Conservation (phyloP, 2,797 vertebrate genomes). For the Oryzias sinensis region DNA sequence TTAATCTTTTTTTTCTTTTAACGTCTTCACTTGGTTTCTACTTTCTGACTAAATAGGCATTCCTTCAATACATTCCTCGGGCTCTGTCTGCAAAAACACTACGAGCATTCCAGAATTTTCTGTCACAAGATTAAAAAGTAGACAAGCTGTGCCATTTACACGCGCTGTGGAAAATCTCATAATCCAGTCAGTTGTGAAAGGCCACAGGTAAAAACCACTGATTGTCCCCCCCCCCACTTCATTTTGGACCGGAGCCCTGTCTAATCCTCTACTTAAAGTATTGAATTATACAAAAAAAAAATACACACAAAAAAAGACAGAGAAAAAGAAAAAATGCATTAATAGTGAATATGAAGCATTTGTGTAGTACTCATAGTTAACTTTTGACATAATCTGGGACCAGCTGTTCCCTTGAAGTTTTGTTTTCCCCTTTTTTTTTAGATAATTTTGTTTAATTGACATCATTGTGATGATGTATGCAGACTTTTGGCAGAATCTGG, state of each 20-base stretch:
- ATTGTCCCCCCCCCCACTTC: slow-evolving; percentile 39
- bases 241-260: slow-evolving; percentile 40
- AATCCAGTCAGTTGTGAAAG: slow-evolving; percentile 69
- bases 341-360: slow-evolving; percentile 67
- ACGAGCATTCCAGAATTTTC: slow-evolving; percentile 59
- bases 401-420: slow-evolving; percentile 41
- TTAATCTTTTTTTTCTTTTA: slow-evolving; percentile 24
- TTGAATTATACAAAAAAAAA: slow-evolving; percentile 65
- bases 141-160: slow-evolving; percentile 69
- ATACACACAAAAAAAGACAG: neutral
- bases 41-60: slow-evolving; percentile 48
- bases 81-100: slow-evolving; percentile 33
- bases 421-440: neutral
- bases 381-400: slow-evolving; percentile 66
- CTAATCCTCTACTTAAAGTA: slow-evolving; percentile 56
- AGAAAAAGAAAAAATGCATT: slow-evolving; percentile 28
- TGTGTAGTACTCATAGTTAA: slow-evolving; percentile 75
- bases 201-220: slow-evolving; percentile 57
- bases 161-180: slow-evolving; percentile 68
- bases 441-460: slow-evolving; percentile 5
- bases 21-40: slow-evolving; percentile 53
- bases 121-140: slow-evolving; percentile 62
- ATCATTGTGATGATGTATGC: slow-evolving; percentile 36
- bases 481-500: slow-evolving; percentile 31
- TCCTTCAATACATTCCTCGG: slow-evolving; percentile 62